phyloP scores from a whole-genome alignment of 2,113 vertebrate species.

The Crotalus viridis region DNA sequence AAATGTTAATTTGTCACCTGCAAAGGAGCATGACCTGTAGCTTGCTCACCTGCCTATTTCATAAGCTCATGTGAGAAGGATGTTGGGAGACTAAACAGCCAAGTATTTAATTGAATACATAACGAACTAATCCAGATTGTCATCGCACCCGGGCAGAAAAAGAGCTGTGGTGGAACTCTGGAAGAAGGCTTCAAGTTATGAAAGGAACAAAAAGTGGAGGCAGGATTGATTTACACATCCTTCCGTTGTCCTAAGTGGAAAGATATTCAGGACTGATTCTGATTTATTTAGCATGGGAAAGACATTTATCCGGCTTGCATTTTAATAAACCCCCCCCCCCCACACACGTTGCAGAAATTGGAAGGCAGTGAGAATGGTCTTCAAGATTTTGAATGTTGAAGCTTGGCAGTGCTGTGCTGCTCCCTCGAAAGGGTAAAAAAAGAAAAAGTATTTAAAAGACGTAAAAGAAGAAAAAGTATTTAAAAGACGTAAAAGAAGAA shows the following conservation, averaged over 20 bases:
- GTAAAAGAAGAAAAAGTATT: no score
- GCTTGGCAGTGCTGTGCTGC: not conserved
- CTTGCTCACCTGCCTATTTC: constrained; percentile 20
- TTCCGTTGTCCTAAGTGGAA: not conserved
- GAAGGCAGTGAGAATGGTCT: not conserved
- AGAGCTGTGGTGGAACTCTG: not conserved
- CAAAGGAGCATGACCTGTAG: not conserved
- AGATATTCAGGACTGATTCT: not conserved
- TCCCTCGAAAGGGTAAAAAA: not conserved
- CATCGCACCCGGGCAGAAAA: not conserved
- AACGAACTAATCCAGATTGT: not conserved
- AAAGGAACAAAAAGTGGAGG: not conserved
- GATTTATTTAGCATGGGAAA: not conserved
- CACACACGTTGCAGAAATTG: not conserved
- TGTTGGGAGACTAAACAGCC: not conserved
- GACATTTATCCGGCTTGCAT: not conserved
- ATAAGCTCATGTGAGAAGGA: rapidly evolving
- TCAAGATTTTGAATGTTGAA: not conserved
- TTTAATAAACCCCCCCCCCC: not conserved
- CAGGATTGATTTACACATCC: not conserved
- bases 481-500: no score
- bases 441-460: no score
- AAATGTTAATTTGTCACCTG: not conserved
- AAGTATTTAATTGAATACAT: not conserved
- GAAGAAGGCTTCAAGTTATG: not conserved